Evolutionary conservation across 2,888 invertebrate species (phyloP), one percentile per base, ranked within the genome.

Genomic region (Mactromeris polynyma): DNA sequence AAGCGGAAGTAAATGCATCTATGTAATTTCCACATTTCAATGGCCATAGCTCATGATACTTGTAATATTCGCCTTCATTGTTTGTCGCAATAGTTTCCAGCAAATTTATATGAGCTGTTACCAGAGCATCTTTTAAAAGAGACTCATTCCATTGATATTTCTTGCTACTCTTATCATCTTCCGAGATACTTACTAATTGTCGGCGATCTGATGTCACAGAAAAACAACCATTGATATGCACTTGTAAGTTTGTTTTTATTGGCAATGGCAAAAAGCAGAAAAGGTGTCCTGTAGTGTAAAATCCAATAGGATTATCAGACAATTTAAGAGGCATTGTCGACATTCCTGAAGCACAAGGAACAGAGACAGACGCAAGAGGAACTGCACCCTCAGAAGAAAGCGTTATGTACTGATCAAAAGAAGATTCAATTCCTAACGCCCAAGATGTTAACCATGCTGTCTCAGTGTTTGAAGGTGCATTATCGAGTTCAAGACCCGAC

Each of bases 221-320:
- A 94, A 96, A 96, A 14, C 94, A 93, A 0, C 95, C 96, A 90
- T 96, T 96, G 40, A 96, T 89, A 85, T 96, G 96, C n/a, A 96
- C 91, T 11, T 94, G 94, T 9, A 96, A 91, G 1, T 91, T 91
- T 2, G 93, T 94, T 46, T 90, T 85, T 26, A 95, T 92, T 31
- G 96, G 95, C 36, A 96, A 90, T 2, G 96, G 96, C 31, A 96
- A 88, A 86, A 93, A 96, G 87, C 96, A 95, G 91, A 96, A 96
- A 0, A 96, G 46, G 58, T 91, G 93, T 9, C 93, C 93, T n/a
- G 58, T 81, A 42, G 58, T 69, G 86, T 94, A 93, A 86, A 93
- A 94, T 51, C 93, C 93, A 21, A 42, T 46, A 14, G 88, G 86
- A 14, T 85, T 69, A 26, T 54, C 31, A 31, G 31, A 31, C 19